Evolutionary conservation across 2,113 vertebrate species (phyloP).

Genomic region (Sorex fumeus): DNA sequence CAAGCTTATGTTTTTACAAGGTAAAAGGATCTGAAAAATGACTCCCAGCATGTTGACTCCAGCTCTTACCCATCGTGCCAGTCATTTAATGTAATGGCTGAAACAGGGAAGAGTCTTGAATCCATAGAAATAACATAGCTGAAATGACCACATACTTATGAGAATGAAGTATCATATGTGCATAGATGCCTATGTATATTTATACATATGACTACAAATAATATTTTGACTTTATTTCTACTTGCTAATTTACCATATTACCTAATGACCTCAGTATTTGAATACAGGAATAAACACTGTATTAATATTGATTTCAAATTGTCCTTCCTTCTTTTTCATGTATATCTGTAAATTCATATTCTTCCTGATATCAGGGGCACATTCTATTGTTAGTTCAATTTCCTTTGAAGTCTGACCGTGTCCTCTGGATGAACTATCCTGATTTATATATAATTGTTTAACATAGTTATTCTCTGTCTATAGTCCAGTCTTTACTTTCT

Average conservation of each 20-base stretch:
- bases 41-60: background rate
- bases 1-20: background rate
- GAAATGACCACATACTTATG: background rate
- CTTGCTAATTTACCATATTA: background rate
- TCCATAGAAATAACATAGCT: background rate
- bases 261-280: background rate
- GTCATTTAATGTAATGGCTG: background rate
- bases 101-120: background rate
- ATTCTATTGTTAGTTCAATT: background rate
- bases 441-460: background rate
- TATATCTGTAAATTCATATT: background rate
- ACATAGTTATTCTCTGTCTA: background rate
- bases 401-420: background rate
- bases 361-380: slow-evolving; percentile 22
- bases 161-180: no score
- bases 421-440: background rate
- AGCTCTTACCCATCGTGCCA: background rate
- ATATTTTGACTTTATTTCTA: background rate
- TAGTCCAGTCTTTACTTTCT: background rate
- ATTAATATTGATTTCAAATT: slow-evolving; percentile 31
- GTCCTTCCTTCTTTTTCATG: background rate
- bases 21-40: background rate
- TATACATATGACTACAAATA: background rate
- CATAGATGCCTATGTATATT: background rate
- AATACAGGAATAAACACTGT: background rate